phyloP scores from a whole-genome alignment of 2,797 vertebrate species.

The Thaleichthys pacificus region DNA sequence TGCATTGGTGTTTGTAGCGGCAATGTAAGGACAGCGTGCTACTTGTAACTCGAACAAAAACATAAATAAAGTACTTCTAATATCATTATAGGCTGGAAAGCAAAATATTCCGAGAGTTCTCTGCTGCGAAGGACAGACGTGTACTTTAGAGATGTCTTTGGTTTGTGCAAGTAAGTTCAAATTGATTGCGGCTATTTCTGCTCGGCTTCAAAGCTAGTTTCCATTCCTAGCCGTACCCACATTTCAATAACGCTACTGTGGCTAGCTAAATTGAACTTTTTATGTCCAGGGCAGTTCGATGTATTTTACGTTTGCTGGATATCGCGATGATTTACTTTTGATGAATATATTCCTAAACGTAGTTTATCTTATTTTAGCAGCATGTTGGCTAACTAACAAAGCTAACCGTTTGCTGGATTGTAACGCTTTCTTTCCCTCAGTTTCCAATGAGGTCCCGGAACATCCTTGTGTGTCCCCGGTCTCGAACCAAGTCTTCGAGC shows the following conservation, averaged over 20 bases:
- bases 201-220: conserved; percentile 23
- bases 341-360: background rate
- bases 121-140: conserved; percentile 16
- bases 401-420: background rate
- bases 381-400: background rate
- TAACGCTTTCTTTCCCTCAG: conserved; percentile 59
- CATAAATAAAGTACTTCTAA: conserved; percentile 43
- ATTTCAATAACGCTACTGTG: too few relatives aligned
- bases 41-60: conserved; percentile 53
- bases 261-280: background rate
- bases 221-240: background rate
- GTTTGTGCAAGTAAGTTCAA: conserved; percentile 73
- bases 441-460: conserved; percentile 96
- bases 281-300: too few relatives aligned
- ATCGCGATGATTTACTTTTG: too few relatives aligned
- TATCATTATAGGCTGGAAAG: background rate
- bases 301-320: too few relatives aligned
- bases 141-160: conserved; percentile 67
- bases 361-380: background rate
- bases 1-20: conserved; percentile 61
- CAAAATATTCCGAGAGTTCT: background rate
- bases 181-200: background rate
- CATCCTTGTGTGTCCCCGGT: conserved; percentile 96
- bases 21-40: conserved; percentile 72
- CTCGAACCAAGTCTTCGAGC: conserved; percentile 95